Percentiles rank a stretch among this genome's conserved stretches.
phyloP scores from a whole-genome alignment of 1,140 invertebrate species.

The Drosophila nasuta region DNA sequence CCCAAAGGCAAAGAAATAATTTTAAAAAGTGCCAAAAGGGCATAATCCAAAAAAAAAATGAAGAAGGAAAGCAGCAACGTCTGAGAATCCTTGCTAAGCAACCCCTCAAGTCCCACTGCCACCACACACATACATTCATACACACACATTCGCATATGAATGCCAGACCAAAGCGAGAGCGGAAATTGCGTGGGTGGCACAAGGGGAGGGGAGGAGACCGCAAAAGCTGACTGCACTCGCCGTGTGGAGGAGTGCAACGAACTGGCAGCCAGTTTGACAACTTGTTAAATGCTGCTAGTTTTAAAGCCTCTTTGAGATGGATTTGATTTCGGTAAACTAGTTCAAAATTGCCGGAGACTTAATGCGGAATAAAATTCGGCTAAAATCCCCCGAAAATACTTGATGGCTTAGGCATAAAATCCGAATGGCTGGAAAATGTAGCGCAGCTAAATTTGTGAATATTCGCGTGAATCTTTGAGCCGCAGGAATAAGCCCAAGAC shows the following conservation, averaged over 20 bases:
- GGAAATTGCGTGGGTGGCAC: slow-evolving; percentile 60
- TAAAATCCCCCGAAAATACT: slow-evolving; percentile 4
- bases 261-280: slow-evolving; percentile 63
- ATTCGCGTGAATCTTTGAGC: slow-evolving; percentile 47
- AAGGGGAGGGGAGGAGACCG: slow-evolving; percentile 9
- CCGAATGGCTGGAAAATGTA: slow-evolving; percentile 30
- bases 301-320: slow-evolving; percentile 46
- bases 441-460: slow-evolving; percentile 31
- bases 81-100: slow-evolving; percentile 68
- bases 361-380: background rate
- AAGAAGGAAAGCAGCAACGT: slow-evolving; percentile 41
- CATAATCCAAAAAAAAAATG: slow-evolving; percentile 61
- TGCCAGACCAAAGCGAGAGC: slow-evolving; percentile 54
- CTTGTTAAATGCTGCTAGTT: slow-evolving; percentile 54
- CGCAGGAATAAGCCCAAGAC: slow-evolving; percentile 47
- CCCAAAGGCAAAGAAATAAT: slow-evolving; percentile 70
- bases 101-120: slow-evolving; percentile 70
- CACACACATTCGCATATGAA: slow-evolving; percentile 63
- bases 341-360: slow-evolving; percentile 11
- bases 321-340: slow-evolving; percentile 19
- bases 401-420: slow-evolving; percentile 25
- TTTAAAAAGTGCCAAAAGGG: slow-evolving; percentile 81
- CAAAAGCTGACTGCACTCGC: slow-evolving; percentile 36
- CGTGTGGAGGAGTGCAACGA: slow-evolving; percentile 43
- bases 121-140: slow-evolving; percentile 60